phyloP scores from a whole-genome alignment of 2,113 vertebrate genomes.

The Ictalurus furcatus region DNA sequence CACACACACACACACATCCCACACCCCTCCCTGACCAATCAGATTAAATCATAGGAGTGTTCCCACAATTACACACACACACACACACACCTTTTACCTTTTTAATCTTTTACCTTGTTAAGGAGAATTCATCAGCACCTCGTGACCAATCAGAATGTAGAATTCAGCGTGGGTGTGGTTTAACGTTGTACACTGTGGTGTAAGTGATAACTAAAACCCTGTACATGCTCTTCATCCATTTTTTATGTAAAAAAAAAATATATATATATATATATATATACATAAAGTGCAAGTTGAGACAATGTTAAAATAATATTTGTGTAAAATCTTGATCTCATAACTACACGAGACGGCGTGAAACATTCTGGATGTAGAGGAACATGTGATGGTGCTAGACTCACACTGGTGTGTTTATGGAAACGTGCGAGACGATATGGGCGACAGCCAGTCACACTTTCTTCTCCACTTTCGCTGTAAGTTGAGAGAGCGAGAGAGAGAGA shows the following conservation, averaged over 20 bases:
- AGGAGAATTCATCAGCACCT: neutral
- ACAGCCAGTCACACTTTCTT: slow-evolving; percentile 25
- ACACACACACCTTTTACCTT: no score
- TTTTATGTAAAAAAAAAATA: no score
- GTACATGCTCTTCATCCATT: no score
- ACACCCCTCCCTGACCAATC: no score
- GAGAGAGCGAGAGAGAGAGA: no score
- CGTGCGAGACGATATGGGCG: slow-evolving; percentile 6
- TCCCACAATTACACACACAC: no score
- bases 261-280: no score
- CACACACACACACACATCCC: no score
- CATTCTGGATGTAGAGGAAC: neutral
- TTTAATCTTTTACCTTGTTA: no score
- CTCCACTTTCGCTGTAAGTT: neutral
- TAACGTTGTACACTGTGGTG: no score
- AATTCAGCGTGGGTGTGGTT: neutral
- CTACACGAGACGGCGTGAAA: neutral
- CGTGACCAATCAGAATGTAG: neutral
- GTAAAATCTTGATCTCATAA: neutral
- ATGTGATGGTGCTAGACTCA: neutral
- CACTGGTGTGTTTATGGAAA: neutral
- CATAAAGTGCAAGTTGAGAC: neutral
- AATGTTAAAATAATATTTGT: neutral
- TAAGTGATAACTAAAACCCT: no score
- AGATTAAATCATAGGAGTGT: no score